Evolutionary conservation across 2,888 invertebrate species (phyloP), one percentile per base, ranked within the genome.

Genomic region (Acanthosepion esculentum): DNA sequence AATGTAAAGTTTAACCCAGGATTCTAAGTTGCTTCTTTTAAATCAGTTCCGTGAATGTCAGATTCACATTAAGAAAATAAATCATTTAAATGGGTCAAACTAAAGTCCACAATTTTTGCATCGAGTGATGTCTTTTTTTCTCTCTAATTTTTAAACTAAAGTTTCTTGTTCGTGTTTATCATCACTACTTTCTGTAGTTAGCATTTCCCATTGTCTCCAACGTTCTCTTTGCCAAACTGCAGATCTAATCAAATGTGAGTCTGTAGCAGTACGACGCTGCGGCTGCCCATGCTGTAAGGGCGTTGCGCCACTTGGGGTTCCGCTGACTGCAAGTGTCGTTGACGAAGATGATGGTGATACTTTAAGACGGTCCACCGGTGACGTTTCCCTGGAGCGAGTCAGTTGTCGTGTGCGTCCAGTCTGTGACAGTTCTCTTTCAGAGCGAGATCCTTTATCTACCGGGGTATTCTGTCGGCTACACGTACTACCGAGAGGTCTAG

Each of bases 141-240:
- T 5, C 18, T 33, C n/a, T 78, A n/a, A n/a, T 29, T 53, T 8
- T 96, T 95, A 97, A 95, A 97, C 97, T n/a, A 97, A 96, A 12
- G 97, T 97, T 95, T 97, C 97, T 95, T 97, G 97, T 94, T 97
- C 97, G 94, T 96, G 96, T 18, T 96, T 95, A 48, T 97, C 96
- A 4, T 95, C 95, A 20, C 95, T 95, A 94, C 96, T 96, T 92
- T 96, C 96, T 50, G 96, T 95, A 12, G 97, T 96, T 94, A 97
- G 95, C 94, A 95, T 95, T 92, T 97, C 97, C 97, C 97, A 97
- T 91, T 96, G 96, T 94, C 96, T 96, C 97, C 97, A 97, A 59
- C 96, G 95, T 95, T 97, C 96, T 94, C 96, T 95, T 94, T 97
- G 96, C 97, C 97, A 97, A 53, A 96, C 96, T 29, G 96, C 95